These are phyloP conservation scores for Pluvianellus socialis DNA, from an alignment of 2,113 vertebrate genomes.

Conservation along the genomic window DNA sequence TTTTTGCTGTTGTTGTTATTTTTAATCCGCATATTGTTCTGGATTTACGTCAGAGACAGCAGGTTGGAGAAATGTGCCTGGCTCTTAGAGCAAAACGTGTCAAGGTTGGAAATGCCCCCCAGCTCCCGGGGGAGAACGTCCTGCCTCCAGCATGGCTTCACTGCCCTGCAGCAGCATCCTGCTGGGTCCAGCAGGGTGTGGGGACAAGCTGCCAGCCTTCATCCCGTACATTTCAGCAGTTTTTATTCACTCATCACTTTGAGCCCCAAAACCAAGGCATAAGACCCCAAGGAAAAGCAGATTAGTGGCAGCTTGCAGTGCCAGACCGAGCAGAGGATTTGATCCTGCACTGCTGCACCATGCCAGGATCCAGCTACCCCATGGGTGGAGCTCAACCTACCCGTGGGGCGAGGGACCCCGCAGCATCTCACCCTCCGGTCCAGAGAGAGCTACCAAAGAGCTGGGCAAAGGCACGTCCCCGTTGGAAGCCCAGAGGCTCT, in stretches of 20 bases:
- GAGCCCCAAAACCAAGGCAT: not conserved
- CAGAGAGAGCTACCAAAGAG: not conserved
- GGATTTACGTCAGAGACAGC: conserved; percentile 47
- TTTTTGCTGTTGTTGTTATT: conserved; percentile 32
- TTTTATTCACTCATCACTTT: not conserved
- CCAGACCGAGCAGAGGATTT: not conserved
- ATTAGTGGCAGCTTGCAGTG: not conserved
- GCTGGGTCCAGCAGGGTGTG: rapidly evolving
- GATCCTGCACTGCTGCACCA: rapidly evolving
- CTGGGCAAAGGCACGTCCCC: rapidly evolving
- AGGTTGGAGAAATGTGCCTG: conserved; percentile 32
- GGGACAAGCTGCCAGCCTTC: not conserved
- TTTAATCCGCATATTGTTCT: conserved; percentile 18
- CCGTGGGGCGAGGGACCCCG: rapidly evolving
- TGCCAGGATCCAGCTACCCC: not conserved
- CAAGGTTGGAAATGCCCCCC: not conserved
- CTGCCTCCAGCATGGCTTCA: not conserved
- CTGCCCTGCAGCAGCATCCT: not conserved
- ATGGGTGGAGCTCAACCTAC: not conserved
- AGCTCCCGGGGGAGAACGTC: rapidly evolving
- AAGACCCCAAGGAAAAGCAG: not conserved
- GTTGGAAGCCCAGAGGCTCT: not conserved
- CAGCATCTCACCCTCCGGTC: not conserved
- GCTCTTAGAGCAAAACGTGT: not conserved
- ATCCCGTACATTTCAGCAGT: not conserved